phyloP scores from a whole-genome alignment of 2,888 invertebrate species.

The Oxyteleia sp. region DNA sequence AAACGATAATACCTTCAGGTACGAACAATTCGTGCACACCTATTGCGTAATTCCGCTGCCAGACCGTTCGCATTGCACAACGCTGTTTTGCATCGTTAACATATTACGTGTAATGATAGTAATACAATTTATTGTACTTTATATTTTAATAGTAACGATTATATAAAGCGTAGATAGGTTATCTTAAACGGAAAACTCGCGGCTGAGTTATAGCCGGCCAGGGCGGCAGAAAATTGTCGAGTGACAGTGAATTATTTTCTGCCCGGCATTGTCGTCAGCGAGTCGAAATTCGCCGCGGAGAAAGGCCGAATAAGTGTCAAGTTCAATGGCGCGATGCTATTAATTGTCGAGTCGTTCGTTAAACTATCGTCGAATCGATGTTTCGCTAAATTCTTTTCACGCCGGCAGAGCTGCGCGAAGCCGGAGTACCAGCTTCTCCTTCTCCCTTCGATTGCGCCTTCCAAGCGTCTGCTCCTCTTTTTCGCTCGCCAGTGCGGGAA shows the following conservation, averaged over 20 bases:
- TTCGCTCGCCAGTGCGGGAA: not conserved
- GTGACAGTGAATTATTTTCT: slow-evolving; percentile 48
- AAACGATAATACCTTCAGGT: slow-evolving; percentile 11
- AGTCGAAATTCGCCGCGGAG: slow-evolving; percentile 1
- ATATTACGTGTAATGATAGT: slow-evolving; percentile 52
- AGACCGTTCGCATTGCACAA: slow-evolving; percentile 32
- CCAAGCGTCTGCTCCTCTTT: not conserved
- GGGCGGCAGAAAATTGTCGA: slow-evolving; percentile 43
- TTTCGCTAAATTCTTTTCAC: no score
- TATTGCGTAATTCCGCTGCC: slow-evolving; percentile 20
- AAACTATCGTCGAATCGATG: no score
- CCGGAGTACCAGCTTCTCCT: not conserved
- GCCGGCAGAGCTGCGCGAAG: no score
- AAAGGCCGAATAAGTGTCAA: slow-evolving; percentile 25
- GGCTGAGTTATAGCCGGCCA: slow-evolving; percentile 39
- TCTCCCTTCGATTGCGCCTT: not conserved
- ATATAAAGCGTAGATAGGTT: slow-evolving; percentile 43
- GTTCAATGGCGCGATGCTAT: slow-evolving; percentile 40
- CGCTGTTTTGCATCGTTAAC: slow-evolving; percentile 46
- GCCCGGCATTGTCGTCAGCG: slow-evolving; percentile 9
- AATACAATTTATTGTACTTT: slow-evolving; percentile 49
- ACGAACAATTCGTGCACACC: not conserved
- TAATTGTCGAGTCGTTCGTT: slow-evolving; percentile 19
- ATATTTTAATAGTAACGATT: slow-evolving; percentile 53
- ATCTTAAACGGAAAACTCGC: slow-evolving; percentile 46